Base-by-base conservation (phyloP, 2,797 vertebrate species). In the Melanogrammus aeglefinus region DNA sequence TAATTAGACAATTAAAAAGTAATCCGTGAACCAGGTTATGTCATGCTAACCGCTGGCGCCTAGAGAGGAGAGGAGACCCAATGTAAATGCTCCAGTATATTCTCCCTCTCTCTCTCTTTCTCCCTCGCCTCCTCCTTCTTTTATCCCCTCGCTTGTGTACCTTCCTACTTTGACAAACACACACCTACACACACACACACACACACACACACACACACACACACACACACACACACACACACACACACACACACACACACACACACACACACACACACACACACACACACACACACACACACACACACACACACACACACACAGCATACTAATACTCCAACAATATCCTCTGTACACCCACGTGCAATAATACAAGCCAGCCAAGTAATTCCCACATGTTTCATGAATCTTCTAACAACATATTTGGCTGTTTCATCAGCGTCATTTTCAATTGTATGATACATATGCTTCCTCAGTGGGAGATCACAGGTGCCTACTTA, bases 381-480 rank as follows among this genome's bases (percentile, higher is more conserved):
- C 14, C 27, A 51, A 47, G 38, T 14, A 31, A 31, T 9, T 47
- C 39, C 16, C 35, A 41, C 38, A 39, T 24, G 36, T n/a, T 12
- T 39, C 73, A 44, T 41, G n/a, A 18, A 75, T 39, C 41, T 31
- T 44, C 16, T 29, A 47, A 38, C 24, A 24, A 74, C 72, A 74
- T 74, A 36, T 74, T 13, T 24, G 57, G 57, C 57, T n/a, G n/a
- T 63, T 21, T 63, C 57, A 63, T 63, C 57, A 63, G 16, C 57
- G 57, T 63, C 57, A n/a, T 13, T n/a, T 63, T 24, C 57, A n/a
- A 63, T 24, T 78, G 78, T 79, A 79, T 77, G 51, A 66, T 80
- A 78, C 86, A 87, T 82, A 85, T 84, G 84, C 78, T 77, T 33
- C 69, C 85, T 78, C 86, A 83, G 86, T 80, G 77, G 78, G 83